Evolutionary conservation across 2,888 invertebrate species (phyloP), one percentile per base, ranked within the genome.

Genomic region (Pandemis cinnamomeana): DNA sequence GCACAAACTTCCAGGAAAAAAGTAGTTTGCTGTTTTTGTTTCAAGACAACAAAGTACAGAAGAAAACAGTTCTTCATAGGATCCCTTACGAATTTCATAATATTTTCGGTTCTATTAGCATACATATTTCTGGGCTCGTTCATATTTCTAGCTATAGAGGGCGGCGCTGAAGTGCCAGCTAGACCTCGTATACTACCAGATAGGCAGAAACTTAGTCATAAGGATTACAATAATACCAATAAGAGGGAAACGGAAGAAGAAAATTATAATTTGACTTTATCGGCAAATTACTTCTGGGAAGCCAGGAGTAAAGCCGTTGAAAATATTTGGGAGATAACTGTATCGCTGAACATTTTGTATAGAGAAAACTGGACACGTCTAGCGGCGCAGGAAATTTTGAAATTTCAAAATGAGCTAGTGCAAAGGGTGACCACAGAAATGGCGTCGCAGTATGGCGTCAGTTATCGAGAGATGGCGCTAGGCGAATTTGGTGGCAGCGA

Each of bases 241-340:
- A 92, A 91, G 81, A 92, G 90, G 79, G 85, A 90, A 60, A 51
- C 84, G 71, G 91, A 93, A n/a, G 92, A 93, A 2, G 91, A 91
- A 77, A 91, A 93, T 78, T 87, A 88, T 61, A 94, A 93, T 82
- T 80, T 91, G 77, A 91, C 90, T 51, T 81, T 93, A 79, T 92
- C 94, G 63, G 89, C 92, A 61, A 94, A 92, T 86, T 92, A 92
- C 84, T 94, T 94, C 80, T 94, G 94, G 93, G 94, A 94, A 75
- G 94, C 93, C 5, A 86, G 94, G 76, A 94, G 89, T 78, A 86
- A 87, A 83, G 97, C 97, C 13, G 97, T 98, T 66, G 97, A 97
- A 91, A 97, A 97, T 89, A 97, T 98, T 85, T 98, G 98, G 98
- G 97, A 98, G 88, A 97, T 98, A 78, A 98, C 98, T 4, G 97